Percentiles rank a stretch among this genome's conserved stretches.
phyloP scores from a whole-genome alignment of 2,888 invertebrate species.

The Lycocerus yunnanus region DNA sequence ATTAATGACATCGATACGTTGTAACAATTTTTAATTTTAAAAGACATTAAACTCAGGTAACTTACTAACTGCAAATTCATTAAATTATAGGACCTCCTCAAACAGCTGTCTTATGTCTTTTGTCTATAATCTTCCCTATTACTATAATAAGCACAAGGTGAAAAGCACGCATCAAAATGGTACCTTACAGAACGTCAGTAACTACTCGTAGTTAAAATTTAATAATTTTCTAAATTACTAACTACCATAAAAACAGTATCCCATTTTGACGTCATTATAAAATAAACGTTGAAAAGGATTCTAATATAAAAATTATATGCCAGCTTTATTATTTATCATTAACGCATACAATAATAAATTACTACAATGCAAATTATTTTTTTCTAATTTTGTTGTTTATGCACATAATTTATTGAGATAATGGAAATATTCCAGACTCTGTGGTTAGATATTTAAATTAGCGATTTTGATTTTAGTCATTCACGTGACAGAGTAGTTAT shows the following conservation, averaged over 20 bases:
- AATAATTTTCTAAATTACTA: not conserved
- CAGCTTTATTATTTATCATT: not conserved
- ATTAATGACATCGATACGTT: not conserved
- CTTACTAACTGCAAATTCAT: constrained; percentile 28
- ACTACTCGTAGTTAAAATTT: constrained; percentile 15
- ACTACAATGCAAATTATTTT: not conserved
- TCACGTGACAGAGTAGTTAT: constrained; percentile 25
- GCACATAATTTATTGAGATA: constrained; percentile 15
- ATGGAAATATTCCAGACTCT: constrained; percentile 32
- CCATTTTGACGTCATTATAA: not conserved
- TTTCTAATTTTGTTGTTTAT: constrained; percentile 28
- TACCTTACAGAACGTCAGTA: constrained; percentile 13
- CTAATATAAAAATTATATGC: not conserved
- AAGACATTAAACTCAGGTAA: constrained; percentile 24
- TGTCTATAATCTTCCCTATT: constrained; percentile 28
- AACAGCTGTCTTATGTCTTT: constrained; percentile 28
- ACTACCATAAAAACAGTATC: not conserved
- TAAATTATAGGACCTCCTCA: constrained; percentile 23
- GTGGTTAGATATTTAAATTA: constrained; percentile 40
- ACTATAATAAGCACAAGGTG: constrained; percentile 28
- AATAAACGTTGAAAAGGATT: not conserved
- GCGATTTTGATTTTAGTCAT: constrained; percentile 20
- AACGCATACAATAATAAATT: not conserved
- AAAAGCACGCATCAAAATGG: constrained; percentile 22
- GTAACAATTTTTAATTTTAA: constrained; percentile 18